Evolutionary conservation across 2,797 vertebrate genomes (phyloP).

Genomic region (Pangasius krempfi): DNA sequence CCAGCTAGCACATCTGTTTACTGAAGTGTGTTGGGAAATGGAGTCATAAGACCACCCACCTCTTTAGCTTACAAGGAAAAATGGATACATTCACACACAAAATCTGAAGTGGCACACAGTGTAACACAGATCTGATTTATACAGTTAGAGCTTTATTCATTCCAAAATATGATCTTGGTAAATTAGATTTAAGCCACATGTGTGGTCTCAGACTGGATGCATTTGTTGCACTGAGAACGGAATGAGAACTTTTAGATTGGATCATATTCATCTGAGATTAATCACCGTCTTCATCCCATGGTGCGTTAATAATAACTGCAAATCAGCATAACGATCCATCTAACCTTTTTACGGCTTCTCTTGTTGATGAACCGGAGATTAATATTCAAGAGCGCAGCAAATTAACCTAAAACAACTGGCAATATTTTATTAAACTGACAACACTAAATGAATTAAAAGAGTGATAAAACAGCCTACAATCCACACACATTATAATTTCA

Average conservation of each 20-base stretch:
- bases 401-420: neutral
- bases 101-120: neutral
- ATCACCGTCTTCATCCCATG: neutral
- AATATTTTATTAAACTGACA: neutral
- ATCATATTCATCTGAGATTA: neutral
- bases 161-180: neutral
- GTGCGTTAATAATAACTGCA: neutral
- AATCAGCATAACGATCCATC: neutral
- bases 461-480: neutral
- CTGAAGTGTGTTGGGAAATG: conserved; percentile 6
- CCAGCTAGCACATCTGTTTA: conserved; percentile 24
- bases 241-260: neutral
- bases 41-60: neutral
- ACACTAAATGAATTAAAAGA: neutral
- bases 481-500: neutral
- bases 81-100: neutral
- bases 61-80: neutral
- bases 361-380: neutral
- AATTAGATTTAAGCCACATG: neutral
- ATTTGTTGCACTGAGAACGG: neutral
- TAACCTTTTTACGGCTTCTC: neutral
- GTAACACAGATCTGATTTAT: neutral
- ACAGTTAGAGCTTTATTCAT: neutral
- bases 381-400: neutral
- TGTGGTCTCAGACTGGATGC: neutral